Evolutionary conservation across 2,797 vertebrate genomes (phyloP), one percentile per base, ranked within the genome.

Genomic region (Cirrhinus mrigala): DNA sequence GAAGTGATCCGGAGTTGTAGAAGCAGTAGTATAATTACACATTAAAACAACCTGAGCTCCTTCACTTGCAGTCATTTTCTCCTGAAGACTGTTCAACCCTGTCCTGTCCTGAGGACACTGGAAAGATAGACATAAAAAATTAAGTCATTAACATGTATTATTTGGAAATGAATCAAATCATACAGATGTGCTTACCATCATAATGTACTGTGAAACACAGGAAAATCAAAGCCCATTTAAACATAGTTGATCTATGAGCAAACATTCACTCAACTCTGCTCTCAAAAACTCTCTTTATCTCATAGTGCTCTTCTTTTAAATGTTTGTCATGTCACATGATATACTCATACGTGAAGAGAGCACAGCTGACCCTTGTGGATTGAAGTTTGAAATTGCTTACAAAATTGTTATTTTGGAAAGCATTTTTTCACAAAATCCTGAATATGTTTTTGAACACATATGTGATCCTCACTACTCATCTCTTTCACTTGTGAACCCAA

Each of bases 21-120:
- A n/a, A 40, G 24, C 2, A 33, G 24, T 15, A 33, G 29, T 69
- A 22, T 69, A 69, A 69, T 69, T 69, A 27, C 70, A 73, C 12
- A 14, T 27, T 24, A 73, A 48, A 48, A 16, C 24, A 14, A 73
- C 46, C 24, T 50, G 11, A 50, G 3, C 1, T 46, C 70, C 56
- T 46, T 62, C 56, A 78, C 22, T 78, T 62, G 37, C 33, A 62
- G 56, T 9, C 6, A 77, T 62, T 60, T n/a, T 46, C n/a, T 78
- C 15, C 24, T 27, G 8, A 18, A 62, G 22, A 12, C 37, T 78
- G 56, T 18, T 78, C 56, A 62, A 46, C 37, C 2, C 20, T 60
- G 56, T 62, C 37, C 8, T 40, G 50, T 54, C 8, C 73, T 0
- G 1, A 18, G 3, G 20, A 50, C 71, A 74, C 44, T 74, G 14